Percentiles rank a stretch among this genome's conserved stretches.
These are phyloP conservation scores for Copidosoma floridanum DNA, from an alignment of 1,140 invertebrate genomes.

Conservation along the genomic window DNA sequence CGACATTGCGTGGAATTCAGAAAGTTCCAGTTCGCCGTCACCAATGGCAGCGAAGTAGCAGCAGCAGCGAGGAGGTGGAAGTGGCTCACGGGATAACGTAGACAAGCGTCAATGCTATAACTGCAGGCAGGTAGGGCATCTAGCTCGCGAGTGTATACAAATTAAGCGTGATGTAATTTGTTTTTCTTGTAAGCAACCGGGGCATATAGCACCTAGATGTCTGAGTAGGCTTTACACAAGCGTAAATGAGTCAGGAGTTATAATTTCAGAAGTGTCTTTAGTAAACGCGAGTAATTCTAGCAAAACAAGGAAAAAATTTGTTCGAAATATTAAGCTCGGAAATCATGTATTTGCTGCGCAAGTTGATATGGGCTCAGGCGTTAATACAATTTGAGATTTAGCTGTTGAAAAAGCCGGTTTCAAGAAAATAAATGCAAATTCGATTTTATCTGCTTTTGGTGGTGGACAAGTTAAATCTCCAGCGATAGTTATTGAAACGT, in stretches of 20 bases:
- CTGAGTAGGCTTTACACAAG: neutral
- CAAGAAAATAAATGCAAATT: neutral
- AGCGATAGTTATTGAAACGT: conserved; percentile 4
- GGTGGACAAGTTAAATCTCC: neutral
- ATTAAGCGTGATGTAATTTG: neutral
- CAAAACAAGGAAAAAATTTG: conserved; percentile 15
- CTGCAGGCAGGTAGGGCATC: neutral
- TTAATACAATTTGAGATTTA: conserved; percentile 26
- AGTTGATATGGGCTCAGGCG: conserved; percentile 28
- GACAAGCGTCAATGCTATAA: neutral
- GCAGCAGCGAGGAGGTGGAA: neutral
- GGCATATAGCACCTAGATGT: conserved; percentile 14
- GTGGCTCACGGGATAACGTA: neutral
- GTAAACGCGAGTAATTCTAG: neutral
- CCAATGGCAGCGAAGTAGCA: too few relatives aligned
- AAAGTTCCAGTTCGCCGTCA: too few relatives aligned
- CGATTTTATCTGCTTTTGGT: conserved; percentile 19
- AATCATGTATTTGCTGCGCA: neutral
- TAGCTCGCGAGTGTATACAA: neutral
- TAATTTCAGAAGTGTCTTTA: neutral
- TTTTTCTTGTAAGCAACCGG: neutral
- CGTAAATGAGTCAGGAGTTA: conserved; percentile 6
- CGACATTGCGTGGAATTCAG: too few relatives aligned
- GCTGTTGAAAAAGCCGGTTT: conserved; percentile 19
- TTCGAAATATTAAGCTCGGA: conserved; percentile 12